Evolutionary conservation across 1,140 invertebrate species (phyloP).

Genomic region (Dreissena rostriformis): DNA sequence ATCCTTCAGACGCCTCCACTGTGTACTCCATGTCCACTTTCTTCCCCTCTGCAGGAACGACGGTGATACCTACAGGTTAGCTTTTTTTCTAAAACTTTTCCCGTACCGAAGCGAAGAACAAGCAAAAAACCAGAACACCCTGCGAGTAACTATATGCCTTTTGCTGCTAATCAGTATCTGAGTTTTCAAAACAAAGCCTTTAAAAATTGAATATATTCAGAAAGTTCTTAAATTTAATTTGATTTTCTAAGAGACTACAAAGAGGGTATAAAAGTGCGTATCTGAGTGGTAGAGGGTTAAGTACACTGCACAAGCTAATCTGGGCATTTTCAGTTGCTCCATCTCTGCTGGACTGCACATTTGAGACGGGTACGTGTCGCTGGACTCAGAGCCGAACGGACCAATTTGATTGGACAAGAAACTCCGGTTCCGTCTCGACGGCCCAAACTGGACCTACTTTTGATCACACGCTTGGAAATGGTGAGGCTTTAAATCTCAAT

Average conservation of each 20-base stretch:
- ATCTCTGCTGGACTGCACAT: constrained; percentile 69
- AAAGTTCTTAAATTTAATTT: too few species aligned
- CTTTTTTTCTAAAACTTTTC: too few species aligned
- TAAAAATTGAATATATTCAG: too few species aligned
- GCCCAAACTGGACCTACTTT: constrained; percentile 87
- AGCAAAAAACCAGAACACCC: too few species aligned
- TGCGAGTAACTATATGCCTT: too few species aligned
- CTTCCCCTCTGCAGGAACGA: constrained; percentile 32
- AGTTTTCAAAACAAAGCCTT: too few species aligned
- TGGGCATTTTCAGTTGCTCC: constrained; percentile 53
- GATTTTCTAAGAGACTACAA: too few species aligned
- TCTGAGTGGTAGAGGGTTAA: too few species aligned
- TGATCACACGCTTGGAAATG: constrained; percentile 86
- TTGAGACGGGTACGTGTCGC: constrained; percentile 83
- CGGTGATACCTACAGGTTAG: constrained; percentile 52
- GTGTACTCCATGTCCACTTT: constrained; percentile 35
- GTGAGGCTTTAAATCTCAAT: constrained; percentile 52
- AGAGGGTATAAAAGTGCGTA: too few species aligned
- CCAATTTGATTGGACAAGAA: constrained; percentile 89
- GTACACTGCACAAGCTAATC: too few species aligned
- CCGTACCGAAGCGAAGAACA: too few species aligned
- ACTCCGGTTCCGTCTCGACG: constrained; percentile 85
- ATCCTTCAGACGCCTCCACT: constrained; percentile 63
- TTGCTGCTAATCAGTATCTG: too few species aligned
- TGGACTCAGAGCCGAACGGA: constrained; percentile 80